These are phyloP conservation scores for Denticeps clupeoides DNA, from an alignment of 2,797 vertebrate genomes.

Conservation along the genomic window DNA sequence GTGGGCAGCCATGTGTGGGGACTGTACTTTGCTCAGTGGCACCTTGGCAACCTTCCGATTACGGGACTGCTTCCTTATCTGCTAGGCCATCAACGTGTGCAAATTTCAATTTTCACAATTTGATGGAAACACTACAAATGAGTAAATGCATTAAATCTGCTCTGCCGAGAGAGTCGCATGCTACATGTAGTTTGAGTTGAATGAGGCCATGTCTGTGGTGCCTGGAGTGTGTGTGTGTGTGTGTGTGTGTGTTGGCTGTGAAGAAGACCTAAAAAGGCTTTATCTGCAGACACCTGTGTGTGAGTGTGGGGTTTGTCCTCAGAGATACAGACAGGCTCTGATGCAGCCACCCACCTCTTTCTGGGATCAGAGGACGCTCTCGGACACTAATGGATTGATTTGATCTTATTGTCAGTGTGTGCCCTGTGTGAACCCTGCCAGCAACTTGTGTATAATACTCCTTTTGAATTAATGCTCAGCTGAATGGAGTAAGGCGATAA, in stretches of 20 bases:
- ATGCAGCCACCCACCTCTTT: not conserved
- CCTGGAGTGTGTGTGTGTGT: too few species aligned
- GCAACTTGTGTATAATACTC: slow-evolving; percentile 9
- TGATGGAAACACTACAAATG: too few species aligned
- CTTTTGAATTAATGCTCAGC: slow-evolving; percentile 8
- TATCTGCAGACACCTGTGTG: slow-evolving; percentile 1
- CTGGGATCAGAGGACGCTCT: slow-evolving; percentile 10
- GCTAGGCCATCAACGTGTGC: too few species aligned
- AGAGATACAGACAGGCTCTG: not conserved
- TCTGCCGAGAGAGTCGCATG: too few species aligned
- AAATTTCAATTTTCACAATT: too few species aligned
- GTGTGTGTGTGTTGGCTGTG: not conserved
- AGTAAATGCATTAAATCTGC: too few species aligned
- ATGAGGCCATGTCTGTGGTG: too few species aligned
- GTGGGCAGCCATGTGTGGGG: too few species aligned
- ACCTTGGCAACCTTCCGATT: too few species aligned
- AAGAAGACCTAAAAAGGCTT: not conserved
- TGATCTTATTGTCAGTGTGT: slow-evolving; percentile 11
- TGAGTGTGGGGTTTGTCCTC: slow-evolving; percentile 4
- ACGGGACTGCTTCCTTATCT: too few species aligned
- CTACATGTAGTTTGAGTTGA: too few species aligned
- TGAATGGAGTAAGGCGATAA: slow-evolving; percentile 5
- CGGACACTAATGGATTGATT: slow-evolving; percentile 10
- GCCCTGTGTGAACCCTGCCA: slow-evolving; percentile 11
- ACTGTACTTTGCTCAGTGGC: too few species aligned